Percentiles rank a stretch among this genome's conserved stretches.
Evolutionary conservation across 2,888 invertebrate genomes (phyloP).

Genomic region (Opisthograptis luteolata): DNA sequence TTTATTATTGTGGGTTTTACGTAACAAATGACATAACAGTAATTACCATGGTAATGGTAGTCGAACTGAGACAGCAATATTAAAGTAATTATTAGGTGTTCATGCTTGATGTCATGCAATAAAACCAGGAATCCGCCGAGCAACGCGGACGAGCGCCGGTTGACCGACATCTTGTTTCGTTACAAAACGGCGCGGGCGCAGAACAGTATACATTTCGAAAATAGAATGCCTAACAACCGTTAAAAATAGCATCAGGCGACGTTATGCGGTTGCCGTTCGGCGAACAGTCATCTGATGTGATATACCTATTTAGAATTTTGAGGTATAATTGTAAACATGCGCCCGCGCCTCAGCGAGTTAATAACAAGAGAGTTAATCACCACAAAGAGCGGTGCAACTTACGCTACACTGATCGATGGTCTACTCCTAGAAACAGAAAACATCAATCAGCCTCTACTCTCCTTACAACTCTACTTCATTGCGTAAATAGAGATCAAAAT

Average conservation of each 20-base stretch:
- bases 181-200: constrained; percentile 76
- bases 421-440: constrained; percentile 85
- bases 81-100: constrained; percentile 50
- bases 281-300: constrained; percentile 57
- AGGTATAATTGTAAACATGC: constrained; percentile 54
- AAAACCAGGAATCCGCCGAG: constrained; percentile 58
- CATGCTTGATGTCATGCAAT: constrained; percentile 70
- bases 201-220: constrained; percentile 61
- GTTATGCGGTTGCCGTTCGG: constrained; percentile 55
- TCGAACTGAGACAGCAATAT: constrained; percentile 53
- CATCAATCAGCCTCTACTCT: constrained; percentile 81
- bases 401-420: constrained; percentile 80
- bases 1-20: constrained; percentile 46
- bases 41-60: constrained; percentile 55
- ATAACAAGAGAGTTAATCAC: constrained; percentile 80
- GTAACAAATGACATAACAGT: constrained; percentile 49
- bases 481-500: constrained; percentile 57
- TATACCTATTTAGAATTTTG: constrained; percentile 48
- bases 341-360: constrained; percentile 74
- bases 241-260: constrained; percentile 67
- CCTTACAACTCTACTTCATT: constrained; percentile 58
- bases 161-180: constrained; percentile 74
- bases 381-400: constrained; percentile 84
- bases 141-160: constrained; percentile 58
- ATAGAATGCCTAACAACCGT: constrained; percentile 72